These are phyloP conservation scores for Meandrusa payeni DNA, from an alignment of 2,888 invertebrate genomes.

Conservation along the genomic window DNA sequence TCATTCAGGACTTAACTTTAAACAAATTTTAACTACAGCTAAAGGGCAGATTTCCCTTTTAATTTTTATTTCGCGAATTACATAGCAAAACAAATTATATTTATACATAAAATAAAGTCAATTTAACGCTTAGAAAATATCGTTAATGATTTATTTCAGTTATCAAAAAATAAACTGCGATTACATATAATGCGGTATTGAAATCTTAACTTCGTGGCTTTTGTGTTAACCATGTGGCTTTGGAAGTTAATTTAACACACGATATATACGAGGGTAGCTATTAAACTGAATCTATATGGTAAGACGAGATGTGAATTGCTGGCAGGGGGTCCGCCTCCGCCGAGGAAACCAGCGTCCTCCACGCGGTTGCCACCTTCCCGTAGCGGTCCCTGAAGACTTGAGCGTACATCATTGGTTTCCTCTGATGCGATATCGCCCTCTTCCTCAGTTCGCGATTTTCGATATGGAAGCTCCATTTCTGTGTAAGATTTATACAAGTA, in stretches of 20 bases:
- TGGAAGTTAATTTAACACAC: conserved; percentile 58
- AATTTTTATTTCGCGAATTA: too few species aligned
- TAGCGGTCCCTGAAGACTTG: conserved; percentile 84
- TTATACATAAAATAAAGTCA: too few species aligned
- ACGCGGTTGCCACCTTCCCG: conserved; percentile 80
- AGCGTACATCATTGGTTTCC: conserved; percentile 79
- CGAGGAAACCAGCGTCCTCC: conserved; percentile 69
- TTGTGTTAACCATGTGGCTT: conserved; percentile 52
- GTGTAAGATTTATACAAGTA: too few species aligned
- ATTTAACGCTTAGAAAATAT: too few species aligned
- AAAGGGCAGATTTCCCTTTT: too few species aligned
- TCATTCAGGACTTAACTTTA: too few species aligned
- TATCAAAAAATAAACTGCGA: too few species aligned
- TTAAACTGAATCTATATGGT: conserved; percentile 57
- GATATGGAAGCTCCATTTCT: conserved; percentile 84
- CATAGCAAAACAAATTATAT: too few species aligned
- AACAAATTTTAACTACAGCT: too few species aligned
- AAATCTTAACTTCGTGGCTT: conserved; percentile 50
- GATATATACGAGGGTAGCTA: conserved; percentile 55
- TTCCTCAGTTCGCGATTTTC: conserved; percentile 74
- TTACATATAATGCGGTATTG: neutral
- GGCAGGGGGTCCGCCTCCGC: conserved; percentile 53
- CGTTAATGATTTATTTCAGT: too few species aligned
- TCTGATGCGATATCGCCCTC: conserved; percentile 58
- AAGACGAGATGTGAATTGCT: conserved; percentile 40